Base-by-base conservation (phyloP, 37 sponge, comb jelly and placozoan genomes). In the Halisarca cf. caerulea region DNA sequence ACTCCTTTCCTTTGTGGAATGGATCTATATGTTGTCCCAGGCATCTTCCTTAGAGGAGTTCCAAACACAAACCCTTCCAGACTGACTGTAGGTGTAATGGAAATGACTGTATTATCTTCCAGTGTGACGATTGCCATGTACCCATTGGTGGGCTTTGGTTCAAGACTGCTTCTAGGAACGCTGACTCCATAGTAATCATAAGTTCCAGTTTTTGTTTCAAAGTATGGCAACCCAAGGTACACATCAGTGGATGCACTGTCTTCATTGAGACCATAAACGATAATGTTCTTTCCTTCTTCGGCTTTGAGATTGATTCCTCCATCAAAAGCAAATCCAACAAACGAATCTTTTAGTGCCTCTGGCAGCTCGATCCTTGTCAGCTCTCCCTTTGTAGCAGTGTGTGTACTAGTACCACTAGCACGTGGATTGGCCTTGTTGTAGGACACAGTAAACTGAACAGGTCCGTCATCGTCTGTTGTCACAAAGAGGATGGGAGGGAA, bases 41-140 rank as follows among this genome's bases (percentile, higher is more conserved):
- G 40, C 20, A 9, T 11, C 6, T 4, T 7, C 27, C 32, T 40
- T 23, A n/a, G 24, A 18, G 53, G 30, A 38, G 27, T 3, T 78
- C 53, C 79, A 78, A 43, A 43, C 23, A 78, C 3, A 3, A 78
- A 43, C 11, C 30, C 30, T 2, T 21, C 23, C 25, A 27, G 15
- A 20, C 14, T 23, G 17, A n/a, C 44, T 20, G 81, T 58, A 17
- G 87, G 82, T 58, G 81, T 53, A 21, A 89, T 36, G 0, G 74
- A 84, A 23, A 91, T 61, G n/a, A n/a, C 53, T 18, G 88, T 87
- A 43, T 83, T 69, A 58, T 87, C 85, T 73, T 91, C 78, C 83
- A 45, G 60, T 25, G 44, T 84, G 61, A 91, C 81, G 64, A 87
- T 60, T 5, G 69, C 66, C 3, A 80, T 55, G 47, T 27, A 58